Evolutionary conservation across 2,113 vertebrate species (phyloP).

Genomic region (Crocuta crocuta): DNA sequence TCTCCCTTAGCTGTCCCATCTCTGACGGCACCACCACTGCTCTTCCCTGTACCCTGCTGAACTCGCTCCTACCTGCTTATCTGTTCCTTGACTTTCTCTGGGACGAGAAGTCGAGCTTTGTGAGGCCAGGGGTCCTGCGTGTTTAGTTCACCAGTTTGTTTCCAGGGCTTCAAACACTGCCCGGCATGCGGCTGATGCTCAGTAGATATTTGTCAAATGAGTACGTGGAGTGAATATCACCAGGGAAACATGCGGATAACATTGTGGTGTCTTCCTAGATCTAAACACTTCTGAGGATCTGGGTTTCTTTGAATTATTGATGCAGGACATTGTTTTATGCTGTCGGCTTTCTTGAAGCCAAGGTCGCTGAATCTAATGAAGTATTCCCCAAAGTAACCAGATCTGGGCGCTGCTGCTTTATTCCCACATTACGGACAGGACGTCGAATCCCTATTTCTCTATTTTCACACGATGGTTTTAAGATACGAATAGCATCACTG

Average conservation of each 20-base stretch:
- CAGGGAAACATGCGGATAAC: background rate
- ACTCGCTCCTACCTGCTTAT: background rate
- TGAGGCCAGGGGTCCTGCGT: background rate
- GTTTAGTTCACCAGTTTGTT: background rate
- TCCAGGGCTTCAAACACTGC: background rate
- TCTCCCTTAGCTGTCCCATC: background rate
- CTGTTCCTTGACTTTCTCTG: background rate
- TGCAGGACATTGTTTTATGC: background rate
- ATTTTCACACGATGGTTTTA: background rate
- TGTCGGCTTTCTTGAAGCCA: background rate
- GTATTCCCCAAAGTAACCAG: background rate
- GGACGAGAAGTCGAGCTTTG: background rate
- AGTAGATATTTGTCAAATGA: background rate
- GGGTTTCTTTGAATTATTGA: background rate
- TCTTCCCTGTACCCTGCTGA: background rate
- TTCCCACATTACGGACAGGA: no score
- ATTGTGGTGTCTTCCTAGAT: background rate
- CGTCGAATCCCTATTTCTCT: background rate
- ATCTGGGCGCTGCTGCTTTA: background rate
- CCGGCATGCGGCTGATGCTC: background rate
- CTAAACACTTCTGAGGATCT: background rate
- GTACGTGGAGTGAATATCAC: background rate
- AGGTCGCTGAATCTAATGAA: background rate
- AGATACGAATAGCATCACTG: background rate
- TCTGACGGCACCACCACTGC: fast-evolving